These are phyloP conservation scores for Hippocampus mohnikei DNA, from an alignment of 2,113 vertebrate genomes.

Conservation along the genomic window DNA sequence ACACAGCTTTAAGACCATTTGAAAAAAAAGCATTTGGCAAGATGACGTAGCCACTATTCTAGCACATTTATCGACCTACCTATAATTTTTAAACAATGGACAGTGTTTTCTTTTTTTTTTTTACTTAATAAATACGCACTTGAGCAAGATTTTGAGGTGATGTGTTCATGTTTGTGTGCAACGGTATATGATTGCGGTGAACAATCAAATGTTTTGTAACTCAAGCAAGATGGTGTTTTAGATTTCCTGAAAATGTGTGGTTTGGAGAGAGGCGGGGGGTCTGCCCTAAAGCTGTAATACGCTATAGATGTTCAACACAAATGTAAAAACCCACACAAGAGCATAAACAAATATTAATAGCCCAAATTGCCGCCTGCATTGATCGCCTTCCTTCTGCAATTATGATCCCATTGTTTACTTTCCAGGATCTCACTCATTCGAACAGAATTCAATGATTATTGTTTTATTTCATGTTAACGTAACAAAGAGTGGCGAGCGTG, in stretches of 20 bases:
- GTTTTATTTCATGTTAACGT: conserved; percentile 99
- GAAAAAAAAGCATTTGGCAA: too few relatives aligned
- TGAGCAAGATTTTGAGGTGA: neutral
- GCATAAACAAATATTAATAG: conserved; percentile 97
- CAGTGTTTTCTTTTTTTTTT: too few relatives aligned
- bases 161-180: neutral
- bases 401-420: conserved; percentile 99
- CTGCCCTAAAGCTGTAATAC: neutral
- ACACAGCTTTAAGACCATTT: neutral
- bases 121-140: neutral
- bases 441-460: conserved; percentile 99
- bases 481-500: conserved; percentile 83
- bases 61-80: too few relatives aligned
- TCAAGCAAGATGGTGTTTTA: neutral
- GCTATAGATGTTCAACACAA: conserved; percentile 24
- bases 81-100: too few relatives aligned
- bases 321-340: conserved; percentile 59
- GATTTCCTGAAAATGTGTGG: neutral
- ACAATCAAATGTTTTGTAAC: neutral
- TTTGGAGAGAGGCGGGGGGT: neutral
- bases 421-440: conserved; percentile 98
- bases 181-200: neutral
- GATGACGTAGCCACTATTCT: too few relatives aligned
- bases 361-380: conserved; percentile 98
- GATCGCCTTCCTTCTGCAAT: conserved; percentile 97